Percentiles rank a stretch among this genome's conserved stretches.
Evolutionary conservation across 2,113 vertebrate genomes (phyloP).

Genomic region (Progne subis): DNA sequence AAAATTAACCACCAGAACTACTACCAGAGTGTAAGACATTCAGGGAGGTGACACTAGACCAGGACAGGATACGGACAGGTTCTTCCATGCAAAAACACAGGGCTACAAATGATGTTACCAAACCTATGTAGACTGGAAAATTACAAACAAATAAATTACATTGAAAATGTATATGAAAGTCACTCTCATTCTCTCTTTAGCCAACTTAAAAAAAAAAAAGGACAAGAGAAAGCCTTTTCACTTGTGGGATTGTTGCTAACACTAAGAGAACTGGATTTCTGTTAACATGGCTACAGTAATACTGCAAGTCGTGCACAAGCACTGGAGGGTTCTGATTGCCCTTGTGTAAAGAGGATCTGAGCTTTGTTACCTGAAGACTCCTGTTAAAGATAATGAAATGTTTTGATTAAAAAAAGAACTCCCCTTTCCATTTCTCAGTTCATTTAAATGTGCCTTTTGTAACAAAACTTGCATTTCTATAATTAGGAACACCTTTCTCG

Average conservation of each 20-base stretch:
- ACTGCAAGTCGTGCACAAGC: neutral
- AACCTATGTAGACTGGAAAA: neutral
- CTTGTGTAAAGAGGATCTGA: neutral
- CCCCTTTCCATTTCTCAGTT: constrained; percentile 5
- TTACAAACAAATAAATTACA: neutral
- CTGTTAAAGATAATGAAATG: constrained; percentile 12
- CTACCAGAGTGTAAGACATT: neutral
- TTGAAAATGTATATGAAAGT: neutral
- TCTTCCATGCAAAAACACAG: neutral
- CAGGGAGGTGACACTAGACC: neutral
- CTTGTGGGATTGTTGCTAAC: neutral
- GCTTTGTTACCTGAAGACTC: constrained; percentile 32
- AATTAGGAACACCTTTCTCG: constrained; percentile 36
- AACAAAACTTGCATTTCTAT: constrained; percentile 29
- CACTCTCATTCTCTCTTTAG: neutral
- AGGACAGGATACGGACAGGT: neutral
- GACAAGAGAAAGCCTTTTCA: neutral
- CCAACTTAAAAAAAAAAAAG: neutral
- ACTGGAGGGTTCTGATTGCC: neutral
- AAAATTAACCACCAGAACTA: neutral
- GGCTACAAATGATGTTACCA: neutral
- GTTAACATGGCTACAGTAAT: neutral
- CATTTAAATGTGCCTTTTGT: neutral
- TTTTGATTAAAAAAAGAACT: constrained; percentile 35
- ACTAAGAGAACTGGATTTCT: neutral